A percentile compares a stretch with the other conserved stretches of the same genome.
phyloP scores from a whole-genome alignment of 2,888 invertebrate species.

The Choristoneura rosaceana region DNA sequence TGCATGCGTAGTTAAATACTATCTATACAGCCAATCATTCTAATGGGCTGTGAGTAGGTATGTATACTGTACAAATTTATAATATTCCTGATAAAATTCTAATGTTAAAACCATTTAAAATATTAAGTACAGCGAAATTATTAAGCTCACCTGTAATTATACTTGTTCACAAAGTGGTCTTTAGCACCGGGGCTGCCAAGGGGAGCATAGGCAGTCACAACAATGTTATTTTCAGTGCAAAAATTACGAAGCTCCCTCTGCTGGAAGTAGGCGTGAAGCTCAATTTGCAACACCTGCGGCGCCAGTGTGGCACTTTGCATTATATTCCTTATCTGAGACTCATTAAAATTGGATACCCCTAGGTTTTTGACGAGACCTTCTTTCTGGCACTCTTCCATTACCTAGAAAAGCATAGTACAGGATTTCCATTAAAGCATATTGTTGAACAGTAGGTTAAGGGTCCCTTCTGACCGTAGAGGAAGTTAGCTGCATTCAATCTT shows the following conservation, averaged over 20 bases:
- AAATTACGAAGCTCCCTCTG: conserved; percentile 87
- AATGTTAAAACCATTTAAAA: no score
- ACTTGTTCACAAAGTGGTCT: conserved; percentile 86
- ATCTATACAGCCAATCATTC: no score
- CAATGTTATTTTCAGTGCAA: conserved; percentile 87
- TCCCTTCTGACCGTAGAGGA: no score
- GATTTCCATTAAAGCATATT: no score
- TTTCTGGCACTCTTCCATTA: conserved; percentile 89
- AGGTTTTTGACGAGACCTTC: conserved; percentile 88
- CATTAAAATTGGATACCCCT: conserved; percentile 93
- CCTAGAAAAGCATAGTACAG: conserved; percentile 68
- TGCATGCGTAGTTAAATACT: no score
- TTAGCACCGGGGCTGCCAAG: conserved; percentile 90
- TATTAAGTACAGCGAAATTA: no score
- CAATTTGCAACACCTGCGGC: conserved; percentile 90
- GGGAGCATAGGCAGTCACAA: conserved; percentile 89
- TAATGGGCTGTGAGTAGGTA: no score
- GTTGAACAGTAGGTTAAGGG: no score
- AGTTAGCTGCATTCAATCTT: no score
- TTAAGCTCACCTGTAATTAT: conserved; percentile 81
- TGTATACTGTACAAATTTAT: neutral
- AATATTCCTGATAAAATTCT: no score
- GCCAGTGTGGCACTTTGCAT: conserved; percentile 86
- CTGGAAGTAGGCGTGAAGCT: conserved; percentile 91
- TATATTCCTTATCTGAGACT: conserved; percentile 87